phyloP scores from a whole-genome alignment of 2,113 vertebrate species.

The Synchiropus splendidus region DNA sequence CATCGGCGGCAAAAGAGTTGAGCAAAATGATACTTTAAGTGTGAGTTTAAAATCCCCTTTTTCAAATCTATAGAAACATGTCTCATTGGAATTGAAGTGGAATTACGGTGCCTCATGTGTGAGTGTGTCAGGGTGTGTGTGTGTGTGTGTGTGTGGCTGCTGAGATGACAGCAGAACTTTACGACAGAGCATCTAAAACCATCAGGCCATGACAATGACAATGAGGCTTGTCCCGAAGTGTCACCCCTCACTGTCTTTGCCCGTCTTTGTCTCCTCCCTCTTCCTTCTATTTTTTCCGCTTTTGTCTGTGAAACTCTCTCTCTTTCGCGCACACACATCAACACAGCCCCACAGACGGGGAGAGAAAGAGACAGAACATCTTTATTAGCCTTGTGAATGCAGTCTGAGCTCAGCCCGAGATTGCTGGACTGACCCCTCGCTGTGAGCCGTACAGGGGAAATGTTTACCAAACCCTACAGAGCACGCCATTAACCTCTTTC shows the following conservation, averaged over 20 bases:
- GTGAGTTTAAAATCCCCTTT: too few species aligned
- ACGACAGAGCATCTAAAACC: constrained; percentile 35
- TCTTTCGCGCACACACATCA: constrained; percentile 4
- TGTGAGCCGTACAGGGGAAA: constrained; percentile 54
- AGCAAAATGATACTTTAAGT: too few species aligned
- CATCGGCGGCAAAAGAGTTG: too few species aligned
- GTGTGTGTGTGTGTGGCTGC: neutral
- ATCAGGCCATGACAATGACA: constrained; percentile 43
- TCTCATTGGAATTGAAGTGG: too few species aligned
- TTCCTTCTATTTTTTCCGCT: constrained; percentile 8
- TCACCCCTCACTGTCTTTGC: constrained; percentile 31
- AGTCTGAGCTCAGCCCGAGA: constrained; percentile 43
- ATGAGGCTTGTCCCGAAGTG: constrained; percentile 49
- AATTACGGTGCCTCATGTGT: too few species aligned
- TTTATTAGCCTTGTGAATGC: constrained; percentile 57
- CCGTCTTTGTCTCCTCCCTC: constrained; percentile 17
- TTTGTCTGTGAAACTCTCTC: neutral
- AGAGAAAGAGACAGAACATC: constrained; percentile 31
- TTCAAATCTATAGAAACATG: too few species aligned
- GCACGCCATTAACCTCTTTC: constrained; percentile 58
- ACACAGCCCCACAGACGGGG: constrained; percentile 12
- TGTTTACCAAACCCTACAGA: constrained; percentile 55
- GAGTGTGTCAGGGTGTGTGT: too few species aligned
- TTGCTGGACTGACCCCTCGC: constrained; percentile 56
- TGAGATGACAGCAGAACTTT: constrained; percentile 26